phyloP scores from a whole-genome alignment of 2,113 vertebrate genomes.

The Callionymus lyra region DNA sequence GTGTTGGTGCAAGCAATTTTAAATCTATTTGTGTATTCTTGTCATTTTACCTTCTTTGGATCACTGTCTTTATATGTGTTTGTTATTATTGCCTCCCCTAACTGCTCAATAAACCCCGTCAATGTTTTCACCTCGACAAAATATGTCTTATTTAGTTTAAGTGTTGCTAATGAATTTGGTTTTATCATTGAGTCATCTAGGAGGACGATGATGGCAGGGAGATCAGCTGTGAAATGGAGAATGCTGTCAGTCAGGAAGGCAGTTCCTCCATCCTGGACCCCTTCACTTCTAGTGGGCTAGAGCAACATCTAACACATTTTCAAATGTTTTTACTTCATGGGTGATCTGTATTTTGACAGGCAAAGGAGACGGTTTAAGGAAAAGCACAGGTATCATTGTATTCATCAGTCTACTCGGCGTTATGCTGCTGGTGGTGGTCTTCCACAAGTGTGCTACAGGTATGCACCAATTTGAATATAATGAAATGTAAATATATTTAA shows the following conservation, averaged over 20 bases:
- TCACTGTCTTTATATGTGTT: too few species aligned
- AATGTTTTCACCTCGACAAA: neutral
- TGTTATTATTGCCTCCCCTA: too few species aligned
- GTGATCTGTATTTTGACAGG: neutral
- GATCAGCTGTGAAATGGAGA: conserved; percentile 31
- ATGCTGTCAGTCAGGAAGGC: conserved; percentile 10
- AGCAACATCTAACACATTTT: neutral
- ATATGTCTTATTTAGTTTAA: neutral
- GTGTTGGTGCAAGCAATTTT: too few species aligned
- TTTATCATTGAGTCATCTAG: neutral
- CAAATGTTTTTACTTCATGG: neutral
- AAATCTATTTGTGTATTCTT: too few species aligned
- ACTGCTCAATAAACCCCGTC: too few species aligned
- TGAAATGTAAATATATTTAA: neutral
- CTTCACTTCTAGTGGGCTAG: neutral
- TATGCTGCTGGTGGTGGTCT: neutral
- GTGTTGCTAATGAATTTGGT: neutral
- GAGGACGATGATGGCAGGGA: accelerated
- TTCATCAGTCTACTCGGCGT: conserved; percentile 1
- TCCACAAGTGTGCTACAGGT: conserved; percentile 38
- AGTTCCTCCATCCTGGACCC: conserved; percentile 13
- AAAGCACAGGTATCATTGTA: conserved; percentile 1
- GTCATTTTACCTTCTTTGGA: too few species aligned
- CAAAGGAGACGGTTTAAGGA: neutral
- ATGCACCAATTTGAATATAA: neutral